These are phyloP conservation scores for Melopsittacus undulatus DNA, from an alignment of 2,797 vertebrate genomes.

Conservation along the genomic window DNA sequence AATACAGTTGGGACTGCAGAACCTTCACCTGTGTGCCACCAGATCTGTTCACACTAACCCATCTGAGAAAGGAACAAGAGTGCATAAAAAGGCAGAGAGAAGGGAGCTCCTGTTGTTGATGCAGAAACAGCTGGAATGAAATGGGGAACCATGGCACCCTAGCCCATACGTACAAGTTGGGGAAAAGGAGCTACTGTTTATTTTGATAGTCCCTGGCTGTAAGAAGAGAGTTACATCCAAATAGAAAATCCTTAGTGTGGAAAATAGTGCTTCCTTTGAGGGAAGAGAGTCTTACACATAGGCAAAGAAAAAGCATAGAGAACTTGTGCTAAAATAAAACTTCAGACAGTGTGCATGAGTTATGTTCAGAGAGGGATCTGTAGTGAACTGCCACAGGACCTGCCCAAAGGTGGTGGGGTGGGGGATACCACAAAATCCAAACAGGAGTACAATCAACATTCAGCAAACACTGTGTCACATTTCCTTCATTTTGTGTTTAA, in stretches of 20 bases:
- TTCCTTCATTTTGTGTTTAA: background rate
- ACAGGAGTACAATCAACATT: background rate
- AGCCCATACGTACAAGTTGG: background rate
- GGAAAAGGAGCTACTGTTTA: background rate
- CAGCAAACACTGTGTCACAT: background rate
- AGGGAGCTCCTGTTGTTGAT: background rate
- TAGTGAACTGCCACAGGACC: background rate
- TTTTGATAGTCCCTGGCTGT: background rate
- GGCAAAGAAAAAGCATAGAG: background rate
- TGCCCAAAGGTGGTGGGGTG: background rate
- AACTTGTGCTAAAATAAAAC: background rate
- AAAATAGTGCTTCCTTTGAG: background rate
- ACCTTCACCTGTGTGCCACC: background rate
- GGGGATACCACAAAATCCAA: fast-evolving
- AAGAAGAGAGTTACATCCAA: background rate
- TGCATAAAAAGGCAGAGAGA: background rate
- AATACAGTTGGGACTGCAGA: background rate
- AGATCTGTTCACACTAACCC: background rate
- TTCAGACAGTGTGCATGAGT: background rate
- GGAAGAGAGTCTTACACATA: background rate
- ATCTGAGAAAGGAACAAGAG: background rate
- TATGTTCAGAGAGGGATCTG: background rate
- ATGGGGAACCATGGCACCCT: background rate
- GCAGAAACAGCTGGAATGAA: background rate
- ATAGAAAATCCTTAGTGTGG: background rate